Evolutionary conservation across 2,113 vertebrate species (phyloP), one percentile per base, ranked within the genome.

Genomic region (Lampris incognitus): DNA sequence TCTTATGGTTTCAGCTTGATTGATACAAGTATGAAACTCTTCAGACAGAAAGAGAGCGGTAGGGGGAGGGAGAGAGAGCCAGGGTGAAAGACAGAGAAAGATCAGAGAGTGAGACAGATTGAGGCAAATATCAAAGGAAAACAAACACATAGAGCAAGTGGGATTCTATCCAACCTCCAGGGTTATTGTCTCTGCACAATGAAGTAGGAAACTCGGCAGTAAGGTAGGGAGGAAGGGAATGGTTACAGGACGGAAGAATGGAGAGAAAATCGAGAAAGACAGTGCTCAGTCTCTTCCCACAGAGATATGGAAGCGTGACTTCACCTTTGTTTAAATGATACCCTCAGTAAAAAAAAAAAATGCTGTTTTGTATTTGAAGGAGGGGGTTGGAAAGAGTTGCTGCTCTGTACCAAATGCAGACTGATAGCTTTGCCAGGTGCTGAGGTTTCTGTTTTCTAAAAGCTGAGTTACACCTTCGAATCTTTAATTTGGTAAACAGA

Each of bases 1-100:
- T 78, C 89, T 90, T 88, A 89, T 91, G 87, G 87, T 92, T 89
- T 84, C 85, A 92, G 84, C 83, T 84, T 92, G 91, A 92, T 92
- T 91, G 90, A 92, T 92, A 90, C 75, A 81, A 87, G 79, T 76
- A 84, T 87, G 84, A 87, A 92, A 89, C 84, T 75, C 48, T 88
- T 86, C 9, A 80, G 89, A 90, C 88, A 90, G 82, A 82, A 66
- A 69, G 41, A 64, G 77, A 64, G 62, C 58, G 72, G 65, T 36
- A 80, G 72, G 75, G 55, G 8, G 55, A 54, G 39, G 37, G 44
- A 38, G 11, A 5, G 13, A n/a, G 13, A n/a, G 57, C 55, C 60
- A 64, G 81, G 51, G 52, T 66, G 59, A 71, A 41, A 63, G 52
- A 82, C 48, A 46, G 69, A 39, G 7, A 39, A 72, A 82, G 57